Evolutionary conservation across 1,140 invertebrate genomes (phyloP).

Genomic region (Spodoptera litura): DNA sequence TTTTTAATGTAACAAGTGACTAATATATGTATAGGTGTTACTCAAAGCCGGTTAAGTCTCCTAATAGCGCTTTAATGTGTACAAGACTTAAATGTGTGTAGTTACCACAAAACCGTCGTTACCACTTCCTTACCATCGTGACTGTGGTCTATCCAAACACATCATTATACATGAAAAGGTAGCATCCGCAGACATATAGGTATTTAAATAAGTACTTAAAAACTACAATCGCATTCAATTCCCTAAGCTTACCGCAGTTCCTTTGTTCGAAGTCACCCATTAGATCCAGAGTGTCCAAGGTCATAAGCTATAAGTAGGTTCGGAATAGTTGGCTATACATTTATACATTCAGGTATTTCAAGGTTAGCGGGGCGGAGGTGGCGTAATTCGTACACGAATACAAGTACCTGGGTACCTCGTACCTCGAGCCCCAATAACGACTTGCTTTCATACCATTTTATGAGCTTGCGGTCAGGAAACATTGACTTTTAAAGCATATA

Average conservation of each 20-base stretch:
- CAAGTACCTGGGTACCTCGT: neutral
- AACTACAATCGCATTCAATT: constrained; percentile 5
- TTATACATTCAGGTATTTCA: constrained; percentile 26
- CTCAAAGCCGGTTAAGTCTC: too few species aligned
- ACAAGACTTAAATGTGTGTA: too few species aligned
- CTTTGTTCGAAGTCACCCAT: constrained; percentile 10
- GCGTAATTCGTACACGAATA: constrained; percentile 29
- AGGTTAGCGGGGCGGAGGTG: constrained; percentile 16
- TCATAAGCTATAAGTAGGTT: constrained; percentile 1
- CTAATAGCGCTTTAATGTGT: too few species aligned
- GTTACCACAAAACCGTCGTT: too few species aligned
- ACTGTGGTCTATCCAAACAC: too few species aligned
- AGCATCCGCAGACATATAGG: neutral
- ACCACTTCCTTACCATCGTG: too few species aligned
- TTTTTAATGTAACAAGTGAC: too few species aligned
- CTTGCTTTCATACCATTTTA: neutral
- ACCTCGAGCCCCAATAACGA: neutral
- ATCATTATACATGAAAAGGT: neutral
- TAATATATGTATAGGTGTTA: too few species aligned
- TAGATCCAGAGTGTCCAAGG: constrained; percentile 12
- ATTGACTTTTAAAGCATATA: neutral
- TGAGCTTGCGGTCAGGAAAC: neutral
- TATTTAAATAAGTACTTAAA: neutral
- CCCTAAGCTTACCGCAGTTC: constrained; percentile 10
- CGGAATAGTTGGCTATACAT: neutral